Conservation (phyloP, 2,797 vertebrate species). For the Pangasius mekongensis region DNA sequence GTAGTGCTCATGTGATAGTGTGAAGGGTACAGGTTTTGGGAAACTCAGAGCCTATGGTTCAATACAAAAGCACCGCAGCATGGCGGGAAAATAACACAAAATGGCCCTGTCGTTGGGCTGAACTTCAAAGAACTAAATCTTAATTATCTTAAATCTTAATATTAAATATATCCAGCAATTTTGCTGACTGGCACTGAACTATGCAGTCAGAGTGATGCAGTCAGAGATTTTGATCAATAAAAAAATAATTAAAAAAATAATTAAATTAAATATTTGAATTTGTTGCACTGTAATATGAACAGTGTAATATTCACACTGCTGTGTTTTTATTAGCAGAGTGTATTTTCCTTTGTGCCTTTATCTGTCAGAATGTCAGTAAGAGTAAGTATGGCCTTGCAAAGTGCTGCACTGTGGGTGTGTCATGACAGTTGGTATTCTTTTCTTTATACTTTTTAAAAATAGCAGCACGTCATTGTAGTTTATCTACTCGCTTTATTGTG, state of each 20-base stretch:
- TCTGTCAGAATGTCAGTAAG: not conserved
- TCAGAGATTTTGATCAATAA: not conserved
- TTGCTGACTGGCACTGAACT: no score
- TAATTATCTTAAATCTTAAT: no score
- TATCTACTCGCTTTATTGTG: not conserved
- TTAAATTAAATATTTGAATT: not conserved
- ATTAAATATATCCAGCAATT: no score
- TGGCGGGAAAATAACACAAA: no score
- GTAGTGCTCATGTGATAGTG: no score
- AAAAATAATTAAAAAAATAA: not conserved
- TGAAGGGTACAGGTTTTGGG: no score
- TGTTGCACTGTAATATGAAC: not conserved
- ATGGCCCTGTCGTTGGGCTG: no score
- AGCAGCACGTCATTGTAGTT: not conserved
- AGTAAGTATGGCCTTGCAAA: not conserved
- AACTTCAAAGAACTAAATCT: no score
- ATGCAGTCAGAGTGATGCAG: no score
- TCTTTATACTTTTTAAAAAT: not conserved
- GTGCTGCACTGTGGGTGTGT: not conserved
- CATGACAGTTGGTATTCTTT: not conserved
- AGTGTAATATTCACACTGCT: not conserved
- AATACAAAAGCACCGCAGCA: no score
- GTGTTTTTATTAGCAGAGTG: not conserved
- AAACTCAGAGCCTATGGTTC: no score
- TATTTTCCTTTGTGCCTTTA: not conserved